Evolutionary conservation across 2,888 invertebrate genomes (phyloP).

Genomic region (Netelia inedita): DNA sequence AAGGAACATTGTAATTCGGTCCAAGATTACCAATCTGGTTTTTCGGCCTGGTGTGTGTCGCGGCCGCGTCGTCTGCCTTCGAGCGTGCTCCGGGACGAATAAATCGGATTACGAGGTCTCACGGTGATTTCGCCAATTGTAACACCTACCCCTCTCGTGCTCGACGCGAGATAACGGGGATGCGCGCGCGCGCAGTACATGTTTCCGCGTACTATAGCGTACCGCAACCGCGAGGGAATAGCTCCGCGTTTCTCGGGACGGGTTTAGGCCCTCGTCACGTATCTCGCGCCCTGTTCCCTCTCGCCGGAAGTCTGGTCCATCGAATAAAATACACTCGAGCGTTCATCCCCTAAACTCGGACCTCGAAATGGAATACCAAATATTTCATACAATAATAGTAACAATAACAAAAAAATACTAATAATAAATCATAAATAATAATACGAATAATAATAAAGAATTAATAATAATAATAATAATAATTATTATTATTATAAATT

Average conservation of each 20-base stretch:
- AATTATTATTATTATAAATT: too few relatives aligned
- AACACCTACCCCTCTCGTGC: conserved; percentile 9
- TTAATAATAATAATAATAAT: not conserved
- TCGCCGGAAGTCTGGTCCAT: not conserved
- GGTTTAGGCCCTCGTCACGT: too few relatives aligned
- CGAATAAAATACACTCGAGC: not conserved
- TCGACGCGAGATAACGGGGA: conserved; percentile 39
- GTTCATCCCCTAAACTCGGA: not conserved
- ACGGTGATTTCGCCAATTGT: conserved; percentile 6
- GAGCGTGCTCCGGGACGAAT: conserved; percentile 24
- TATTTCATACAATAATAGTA: too few relatives aligned
- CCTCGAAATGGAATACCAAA: not conserved
- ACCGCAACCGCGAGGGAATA: too few relatives aligned
- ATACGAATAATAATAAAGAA: not conserved
- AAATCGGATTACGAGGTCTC: conserved; percentile 53
- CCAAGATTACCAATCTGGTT: not conserved
- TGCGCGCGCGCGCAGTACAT: not conserved
- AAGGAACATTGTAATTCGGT: too few relatives aligned
- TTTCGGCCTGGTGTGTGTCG: not conserved
- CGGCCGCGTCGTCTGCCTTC: not conserved
- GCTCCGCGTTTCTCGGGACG: too few relatives aligned
- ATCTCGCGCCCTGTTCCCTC: too few relatives aligned
- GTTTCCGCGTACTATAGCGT: too few relatives aligned
- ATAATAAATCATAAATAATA: too few relatives aligned
- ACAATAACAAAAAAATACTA: too few relatives aligned